phyloP scores from a whole-genome alignment of 2,888 invertebrate species.

The Octonoba sinensis region DNA sequence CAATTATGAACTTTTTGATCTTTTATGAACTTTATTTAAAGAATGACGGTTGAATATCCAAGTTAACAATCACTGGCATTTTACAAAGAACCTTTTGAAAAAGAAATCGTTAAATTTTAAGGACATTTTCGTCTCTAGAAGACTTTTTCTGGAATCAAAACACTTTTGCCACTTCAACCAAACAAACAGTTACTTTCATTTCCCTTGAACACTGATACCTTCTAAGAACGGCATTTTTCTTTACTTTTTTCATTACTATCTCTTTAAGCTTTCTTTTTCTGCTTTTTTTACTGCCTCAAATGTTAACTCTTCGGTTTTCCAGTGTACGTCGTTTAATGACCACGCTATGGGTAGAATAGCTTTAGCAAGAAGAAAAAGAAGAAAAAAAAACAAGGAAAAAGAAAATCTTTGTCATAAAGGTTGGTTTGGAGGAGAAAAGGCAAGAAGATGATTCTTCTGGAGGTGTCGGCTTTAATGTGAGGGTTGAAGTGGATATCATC shows the following conservation, averaged over 20 bases:
- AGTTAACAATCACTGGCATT: too few species aligned
- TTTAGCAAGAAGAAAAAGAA: conserved; percentile 1
- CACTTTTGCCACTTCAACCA: too few species aligned
- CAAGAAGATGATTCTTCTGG: conserved; percentile 3
- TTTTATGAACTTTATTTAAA: too few species aligned
- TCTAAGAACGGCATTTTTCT: too few species aligned
- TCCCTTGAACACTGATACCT: too few species aligned
- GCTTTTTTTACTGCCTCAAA: conserved; percentile 1
- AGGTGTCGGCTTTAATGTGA: conserved; percentile 23
- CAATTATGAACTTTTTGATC: too few species aligned
- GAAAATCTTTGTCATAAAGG: conserved; percentile 1
- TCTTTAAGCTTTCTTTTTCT: not conserved
- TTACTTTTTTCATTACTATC: not conserved
- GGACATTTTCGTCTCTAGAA: too few species aligned
- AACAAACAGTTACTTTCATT: too few species aligned
- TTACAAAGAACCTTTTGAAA: too few species aligned
- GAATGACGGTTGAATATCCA: too few species aligned
- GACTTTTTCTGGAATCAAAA: too few species aligned
- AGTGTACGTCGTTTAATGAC: conserved; percentile 3
- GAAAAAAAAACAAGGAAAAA: not conserved
- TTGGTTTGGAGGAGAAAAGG: conserved; percentile 5
- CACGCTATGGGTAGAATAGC: not conserved
- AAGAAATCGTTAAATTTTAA: too few species aligned
- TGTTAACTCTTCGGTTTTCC: not conserved
- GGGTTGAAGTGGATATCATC: conserved; percentile 18